Evolutionary conservation across 2,797 vertebrate genomes (phyloP), one percentile per base, ranked within the genome.

Genomic region (Clarias fuscus): DNA sequence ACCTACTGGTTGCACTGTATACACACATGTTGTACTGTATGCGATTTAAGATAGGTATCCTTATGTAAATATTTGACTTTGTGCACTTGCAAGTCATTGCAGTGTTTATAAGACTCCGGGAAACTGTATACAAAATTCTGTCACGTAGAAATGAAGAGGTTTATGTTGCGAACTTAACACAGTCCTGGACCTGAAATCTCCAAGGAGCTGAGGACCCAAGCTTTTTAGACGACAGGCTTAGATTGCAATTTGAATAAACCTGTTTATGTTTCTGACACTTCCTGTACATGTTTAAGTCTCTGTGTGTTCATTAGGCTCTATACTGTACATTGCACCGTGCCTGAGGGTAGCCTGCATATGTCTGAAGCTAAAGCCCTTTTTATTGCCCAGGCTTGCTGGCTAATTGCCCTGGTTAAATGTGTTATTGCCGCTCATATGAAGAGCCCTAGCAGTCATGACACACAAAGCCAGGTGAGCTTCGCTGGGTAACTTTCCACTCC

Each of bases 401-500:
- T 91, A 89, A 93, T 91, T 91, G 88, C 88, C 90, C 88, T 62
- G 61, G 85, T 86, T 88, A 90, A 90, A 88, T 89, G 82, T 85
- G 88, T 91, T 91, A 92, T 90, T 92, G 86, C 90, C 76, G 86
- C 88, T 86, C 37, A 78, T 91, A 84, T 88, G 89, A 91, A 88
- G 88, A 91, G 84, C 67, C 84, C 88, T 89, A 82, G 91, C 77
- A 68, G 79, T 70, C 87, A 73, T 24, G 61, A 89, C 61, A 89
- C 65, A 75, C 84, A 85, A 84, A 30, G 80, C 70, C 86, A 88
- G 90, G 75, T 87, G 87, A 89, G 86, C 85, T 85, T 85, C 87
- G 8, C 89, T 82, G 88, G 92, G 93, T 94, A 95, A 94, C 93
- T 95, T 95, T 96, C 93, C 94, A 94, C 93, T 93, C 90, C 56